These are phyloP conservation scores for Eueides isabella DNA, from an alignment of 1,140 invertebrate species.

Conservation along the genomic window DNA sequence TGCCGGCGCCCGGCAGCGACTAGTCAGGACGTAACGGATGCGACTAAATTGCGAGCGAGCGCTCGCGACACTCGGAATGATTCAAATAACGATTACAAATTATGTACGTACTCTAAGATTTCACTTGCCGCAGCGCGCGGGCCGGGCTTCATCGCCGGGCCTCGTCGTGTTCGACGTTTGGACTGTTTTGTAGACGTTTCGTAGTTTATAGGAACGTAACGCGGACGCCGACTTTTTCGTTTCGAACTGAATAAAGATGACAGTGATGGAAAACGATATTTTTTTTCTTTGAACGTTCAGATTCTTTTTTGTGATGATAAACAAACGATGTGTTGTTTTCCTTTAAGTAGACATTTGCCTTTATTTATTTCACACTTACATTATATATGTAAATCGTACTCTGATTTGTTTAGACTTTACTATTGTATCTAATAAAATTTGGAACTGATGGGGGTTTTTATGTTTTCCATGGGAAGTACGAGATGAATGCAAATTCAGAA, in stretches of 20 bases:
- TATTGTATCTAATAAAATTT: conserved; percentile 44
- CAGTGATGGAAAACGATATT: conserved; percentile 40
- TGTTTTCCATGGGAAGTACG: conserved; percentile 28
- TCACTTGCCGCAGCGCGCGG: conserved; percentile 35
- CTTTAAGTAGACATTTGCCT: conserved; percentile 40
- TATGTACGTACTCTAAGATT: conserved; percentile 49
- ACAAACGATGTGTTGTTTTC: conserved; percentile 38
- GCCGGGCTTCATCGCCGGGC: conserved; percentile 75
- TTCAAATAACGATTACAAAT: conserved; percentile 51
- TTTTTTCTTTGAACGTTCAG: conserved; percentile 31
- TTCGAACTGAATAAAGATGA: conserved; percentile 43
- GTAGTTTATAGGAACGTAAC: conserved; percentile 47
- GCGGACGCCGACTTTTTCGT: conserved; percentile 29
- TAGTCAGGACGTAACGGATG: conserved; percentile 39
- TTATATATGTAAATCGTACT: conserved; percentile 36
- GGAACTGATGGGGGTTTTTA: conserved; percentile 39
- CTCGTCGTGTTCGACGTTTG: conserved; percentile 37
- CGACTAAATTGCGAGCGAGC: conserved; percentile 41
- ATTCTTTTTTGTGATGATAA: conserved; percentile 23
- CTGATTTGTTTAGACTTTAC: conserved; percentile 38
- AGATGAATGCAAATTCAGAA: conserved; percentile 28
- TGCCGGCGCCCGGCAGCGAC: conserved; percentile 36
- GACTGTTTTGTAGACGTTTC: conserved; percentile 48
- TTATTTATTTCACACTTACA: conserved; percentile 40
- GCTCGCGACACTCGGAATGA: conserved; percentile 59